Percentiles rank a stretch among this genome's conserved stretches.
Evolutionary conservation across 2,113 vertebrate species (phyloP).

Genomic region (Ictalurus furcatus): DNA sequence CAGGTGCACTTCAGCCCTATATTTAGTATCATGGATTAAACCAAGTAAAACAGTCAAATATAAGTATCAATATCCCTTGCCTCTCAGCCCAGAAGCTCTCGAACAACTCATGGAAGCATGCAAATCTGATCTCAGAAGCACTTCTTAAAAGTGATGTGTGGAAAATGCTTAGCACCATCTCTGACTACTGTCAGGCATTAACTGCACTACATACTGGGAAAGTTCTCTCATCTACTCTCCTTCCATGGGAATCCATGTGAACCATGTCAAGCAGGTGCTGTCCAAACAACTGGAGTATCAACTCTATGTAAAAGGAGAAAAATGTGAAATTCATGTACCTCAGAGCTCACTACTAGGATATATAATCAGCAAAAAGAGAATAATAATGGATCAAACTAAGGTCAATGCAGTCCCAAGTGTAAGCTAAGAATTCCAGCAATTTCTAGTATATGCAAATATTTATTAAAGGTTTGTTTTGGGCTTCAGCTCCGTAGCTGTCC

Average conservation of each 20-base stretch:
- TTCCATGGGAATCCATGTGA: not conserved
- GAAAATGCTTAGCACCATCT: not conserved
- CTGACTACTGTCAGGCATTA: not conserved
- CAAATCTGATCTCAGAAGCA: not conserved
- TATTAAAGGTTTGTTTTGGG: not conserved
- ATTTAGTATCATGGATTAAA: not conserved
- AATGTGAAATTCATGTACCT: not conserved
- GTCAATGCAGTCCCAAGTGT: not conserved
- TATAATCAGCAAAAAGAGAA: not conserved
- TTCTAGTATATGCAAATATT: not conserved
- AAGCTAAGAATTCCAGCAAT: not conserved
- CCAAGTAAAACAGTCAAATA: not conserved
- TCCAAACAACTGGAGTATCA: not conserved
- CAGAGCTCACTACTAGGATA: not conserved
- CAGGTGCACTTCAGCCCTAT: not conserved
- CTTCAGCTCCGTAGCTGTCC: not conserved
- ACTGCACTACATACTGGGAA: not conserved
- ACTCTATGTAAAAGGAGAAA: not conserved
- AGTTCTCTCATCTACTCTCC: not conserved
- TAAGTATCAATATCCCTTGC: not conserved
- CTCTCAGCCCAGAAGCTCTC: not conserved
- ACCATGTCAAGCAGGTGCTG: not conserved
- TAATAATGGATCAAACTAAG: not conserved
- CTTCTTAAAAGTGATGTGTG: not conserved
- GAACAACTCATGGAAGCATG: too few relatives aligned